A percentile compares a stretch with the other conserved stretches of the same genome.
These are phyloP conservation scores for Noctua pronuba DNA, from an alignment of 2,888 invertebrate species.

Conservation along the genomic window DNA sequence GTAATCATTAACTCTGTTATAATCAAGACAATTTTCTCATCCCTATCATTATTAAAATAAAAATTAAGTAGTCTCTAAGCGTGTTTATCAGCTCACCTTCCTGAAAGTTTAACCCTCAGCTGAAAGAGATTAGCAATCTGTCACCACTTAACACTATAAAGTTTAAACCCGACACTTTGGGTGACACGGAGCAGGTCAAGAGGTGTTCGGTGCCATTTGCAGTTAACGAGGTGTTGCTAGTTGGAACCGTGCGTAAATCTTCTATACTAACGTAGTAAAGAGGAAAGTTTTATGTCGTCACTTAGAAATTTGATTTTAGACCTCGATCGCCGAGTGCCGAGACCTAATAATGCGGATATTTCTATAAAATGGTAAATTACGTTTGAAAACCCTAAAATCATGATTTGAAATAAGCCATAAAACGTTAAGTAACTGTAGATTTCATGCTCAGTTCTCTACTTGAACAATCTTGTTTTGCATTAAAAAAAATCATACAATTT, in stretches of 20 bases:
- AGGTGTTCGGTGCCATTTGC: constrained; percentile 54
- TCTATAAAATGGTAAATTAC: background rate
- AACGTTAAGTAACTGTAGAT: background rate
- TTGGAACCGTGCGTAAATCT: constrained; percentile 36
- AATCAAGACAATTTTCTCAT: constrained; percentile 9
- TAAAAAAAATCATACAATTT: background rate
- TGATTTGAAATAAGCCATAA: background rate
- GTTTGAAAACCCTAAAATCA: background rate
- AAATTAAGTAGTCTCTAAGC: constrained; percentile 20
- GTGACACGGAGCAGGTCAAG: constrained; percentile 60
- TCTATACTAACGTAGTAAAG: too few relatives aligned
- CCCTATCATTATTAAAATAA: constrained; percentile 5
- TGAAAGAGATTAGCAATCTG: constrained; percentile 63
- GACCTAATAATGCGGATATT: background rate
- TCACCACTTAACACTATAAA: constrained; percentile 64
- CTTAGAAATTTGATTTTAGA: background rate
- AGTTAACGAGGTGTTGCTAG: constrained; percentile 54
- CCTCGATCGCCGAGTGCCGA: background rate
- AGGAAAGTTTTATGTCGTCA: background rate
- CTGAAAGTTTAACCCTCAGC: constrained; percentile 51
- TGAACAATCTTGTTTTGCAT: background rate
- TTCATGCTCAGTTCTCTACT: background rate
- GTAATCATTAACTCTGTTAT: background rate
- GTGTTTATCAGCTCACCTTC: constrained; percentile 41
- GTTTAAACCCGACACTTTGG: constrained; percentile 59